These are phyloP conservation scores for Yponomeuta malinellus DNA, from an alignment of 2,888 invertebrate species.

Conservation along the genomic window DNA sequence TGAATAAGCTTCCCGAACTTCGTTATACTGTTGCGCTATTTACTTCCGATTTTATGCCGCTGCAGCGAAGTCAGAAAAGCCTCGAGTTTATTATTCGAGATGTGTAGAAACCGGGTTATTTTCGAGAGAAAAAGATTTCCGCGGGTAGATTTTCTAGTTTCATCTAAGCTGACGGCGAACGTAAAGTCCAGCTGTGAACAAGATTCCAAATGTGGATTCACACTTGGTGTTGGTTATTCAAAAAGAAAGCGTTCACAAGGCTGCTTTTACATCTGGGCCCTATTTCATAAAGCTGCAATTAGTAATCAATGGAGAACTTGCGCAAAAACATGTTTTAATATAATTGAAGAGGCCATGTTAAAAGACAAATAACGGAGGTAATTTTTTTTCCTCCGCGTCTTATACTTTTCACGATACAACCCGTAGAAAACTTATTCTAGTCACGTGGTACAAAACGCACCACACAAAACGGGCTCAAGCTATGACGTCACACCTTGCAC, in stretches of 20 bases:
- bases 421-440: no score
- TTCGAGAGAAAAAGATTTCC: neutral
- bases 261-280: no score
- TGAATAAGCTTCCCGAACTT: neutral
- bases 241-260: neutral
- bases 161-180: neutral
- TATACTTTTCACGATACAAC: no score
- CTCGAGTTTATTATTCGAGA: neutral
- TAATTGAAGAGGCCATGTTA: no score
- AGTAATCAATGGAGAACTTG: no score
- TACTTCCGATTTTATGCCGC: conserved; percentile 5
- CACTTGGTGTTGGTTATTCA: neutral
- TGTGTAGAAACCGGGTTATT: conserved; percentile 4
- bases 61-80: conserved; percentile 1
- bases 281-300: no score
- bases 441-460: no score
- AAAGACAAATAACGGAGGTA: no score
- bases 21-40: neutral
- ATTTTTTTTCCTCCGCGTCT: no score
- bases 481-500: no score
- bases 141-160: conserved; percentile 2
- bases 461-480: no score
- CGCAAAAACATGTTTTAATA: no score
- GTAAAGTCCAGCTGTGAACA: neutral
- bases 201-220: neutral